Percentiles rank a stretch among this genome's conserved stretches.
Evolutionary conservation across 1,140 invertebrate species (phyloP).

Genomic region (Physella acuta): DNA sequence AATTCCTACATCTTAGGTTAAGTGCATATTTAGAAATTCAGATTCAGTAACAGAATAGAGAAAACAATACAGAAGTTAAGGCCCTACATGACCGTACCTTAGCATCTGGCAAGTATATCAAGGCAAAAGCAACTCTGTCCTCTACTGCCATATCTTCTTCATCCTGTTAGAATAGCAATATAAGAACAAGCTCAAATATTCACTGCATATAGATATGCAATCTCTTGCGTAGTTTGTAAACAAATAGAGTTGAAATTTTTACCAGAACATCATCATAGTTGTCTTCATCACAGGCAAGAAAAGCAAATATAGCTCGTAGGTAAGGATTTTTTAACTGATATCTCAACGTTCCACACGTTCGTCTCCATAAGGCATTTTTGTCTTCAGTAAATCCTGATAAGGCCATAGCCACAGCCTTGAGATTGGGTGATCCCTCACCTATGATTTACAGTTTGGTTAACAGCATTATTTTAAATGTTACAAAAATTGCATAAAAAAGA

Average conservation of each 20-base stretch:
- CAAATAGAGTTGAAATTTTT: constrained; percentile 46
- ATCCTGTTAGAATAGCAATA: constrained; percentile 35
- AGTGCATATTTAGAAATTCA: too few species aligned
- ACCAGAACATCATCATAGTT: constrained; percentile 81
- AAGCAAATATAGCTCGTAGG: constrained; percentile 86
- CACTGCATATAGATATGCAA: background rate
- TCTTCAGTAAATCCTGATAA: constrained; percentile 82
- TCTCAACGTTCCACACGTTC: constrained; percentile 73
- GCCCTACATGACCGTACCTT: constrained; percentile 57
- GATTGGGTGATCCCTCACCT: constrained; percentile 39
- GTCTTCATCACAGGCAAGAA: constrained; percentile 80
- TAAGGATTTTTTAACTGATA: constrained; percentile 82
- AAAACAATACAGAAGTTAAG: constrained; percentile 21
- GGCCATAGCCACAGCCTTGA: constrained; percentile 81
- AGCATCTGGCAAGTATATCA: constrained; percentile 81
- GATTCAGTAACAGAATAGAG: too few species aligned
- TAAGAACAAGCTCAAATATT: background rate
- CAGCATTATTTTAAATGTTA: too few species aligned
- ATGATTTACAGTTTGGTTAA: too few species aligned
- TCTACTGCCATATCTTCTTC: constrained; percentile 65
- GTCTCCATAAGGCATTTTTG: constrained; percentile 77
- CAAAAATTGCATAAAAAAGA: too few species aligned
- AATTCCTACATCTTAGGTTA: too few species aligned
- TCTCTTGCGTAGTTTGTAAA: background rate
- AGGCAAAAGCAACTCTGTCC: constrained; percentile 91